These are phyloP conservation scores for Oscheius onirici DNA, from an alignment of 2,888 invertebrate genomes.

Conservation along the genomic window DNA sequence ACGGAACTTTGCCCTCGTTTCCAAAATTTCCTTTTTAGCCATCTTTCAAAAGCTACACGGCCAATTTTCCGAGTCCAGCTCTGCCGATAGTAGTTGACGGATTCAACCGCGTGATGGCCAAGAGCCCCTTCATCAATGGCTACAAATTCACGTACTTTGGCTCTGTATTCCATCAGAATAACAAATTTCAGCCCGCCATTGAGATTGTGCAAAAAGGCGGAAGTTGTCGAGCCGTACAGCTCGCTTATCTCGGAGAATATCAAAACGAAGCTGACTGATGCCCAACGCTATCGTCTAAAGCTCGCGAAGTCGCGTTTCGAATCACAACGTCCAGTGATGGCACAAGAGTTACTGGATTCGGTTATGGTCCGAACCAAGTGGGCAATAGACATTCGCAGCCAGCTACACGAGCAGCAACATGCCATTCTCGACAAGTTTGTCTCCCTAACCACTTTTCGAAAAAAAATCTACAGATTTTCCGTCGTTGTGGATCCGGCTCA, in stretches of 20 bases:
- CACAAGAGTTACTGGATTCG: too few relatives aligned
- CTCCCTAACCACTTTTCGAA: background rate
- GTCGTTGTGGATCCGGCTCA: conserved; percentile 55
- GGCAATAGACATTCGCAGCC: too few relatives aligned
- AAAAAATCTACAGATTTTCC: conserved; percentile 35
- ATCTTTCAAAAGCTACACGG: conserved; percentile 38
- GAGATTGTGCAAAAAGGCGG: conserved; percentile 40
- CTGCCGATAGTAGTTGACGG: conserved; percentile 39
- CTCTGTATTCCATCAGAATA: background rate
- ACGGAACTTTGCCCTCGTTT: background rate
- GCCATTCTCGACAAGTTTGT: conserved; percentile 9
- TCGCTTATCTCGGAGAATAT: conserved; percentile 37
- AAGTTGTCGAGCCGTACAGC: conserved; percentile 20
- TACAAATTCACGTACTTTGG: conserved; percentile 27
- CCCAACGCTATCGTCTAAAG: conserved; percentile 15
- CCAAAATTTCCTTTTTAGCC: conserved; percentile 26
- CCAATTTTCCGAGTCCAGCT: conserved; percentile 28
- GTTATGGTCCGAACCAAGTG: too few relatives aligned
- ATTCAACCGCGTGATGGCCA: conserved; percentile 46
- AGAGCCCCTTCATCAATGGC: conserved; percentile 29
- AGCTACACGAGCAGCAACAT: background rate
- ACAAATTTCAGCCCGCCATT: conserved; percentile 41
- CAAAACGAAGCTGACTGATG: background rate
- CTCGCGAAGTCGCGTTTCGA: conserved; percentile 37
- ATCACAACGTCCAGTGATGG: background rate